A percentile compares a stretch with the other conserved stretches of the same genome.
These are phyloP conservation scores for Tinea semifulvella DNA, from an alignment of 2,888 invertebrate species.

Conservation along the genomic window DNA sequence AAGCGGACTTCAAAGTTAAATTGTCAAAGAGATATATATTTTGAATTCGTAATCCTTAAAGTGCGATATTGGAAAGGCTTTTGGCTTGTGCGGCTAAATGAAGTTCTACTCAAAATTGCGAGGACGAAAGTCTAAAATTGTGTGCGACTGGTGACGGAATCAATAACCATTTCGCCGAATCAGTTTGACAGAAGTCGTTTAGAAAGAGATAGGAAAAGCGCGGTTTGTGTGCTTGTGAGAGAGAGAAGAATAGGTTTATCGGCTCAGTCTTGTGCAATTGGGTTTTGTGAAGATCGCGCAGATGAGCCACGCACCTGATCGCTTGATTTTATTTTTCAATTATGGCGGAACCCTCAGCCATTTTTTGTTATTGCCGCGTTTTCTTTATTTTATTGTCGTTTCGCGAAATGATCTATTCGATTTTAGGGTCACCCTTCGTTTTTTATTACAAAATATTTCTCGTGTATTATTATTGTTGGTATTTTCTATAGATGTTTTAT, in stretches of 20 bases:
- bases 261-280: constrained; percentile 30
- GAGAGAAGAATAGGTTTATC: constrained; percentile 31
- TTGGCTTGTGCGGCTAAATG: constrained; percentile 14
- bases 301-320: constrained; percentile 55
- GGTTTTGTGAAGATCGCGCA: constrained; percentile 40
- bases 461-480: too few species aligned
- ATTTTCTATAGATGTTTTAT: too few species aligned
- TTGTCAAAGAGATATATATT: constrained; percentile 12
- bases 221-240: constrained; percentile 28
- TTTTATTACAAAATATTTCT: neutral
- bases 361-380: constrained; percentile 8
- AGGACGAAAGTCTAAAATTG: constrained; percentile 30
- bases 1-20: constrained; percentile 11
- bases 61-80: neutral
- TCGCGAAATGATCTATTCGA: neutral
- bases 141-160: constrained; percentile 32
- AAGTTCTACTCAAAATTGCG: constrained; percentile 26
- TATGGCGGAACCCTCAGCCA: constrained; percentile 23
- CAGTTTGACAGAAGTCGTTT: constrained; percentile 52
- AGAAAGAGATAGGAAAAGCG: constrained; percentile 31
- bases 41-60: constrained; percentile 4
- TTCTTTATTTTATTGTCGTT: constrained; percentile 13
- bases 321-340: constrained; percentile 57
- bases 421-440: neutral
- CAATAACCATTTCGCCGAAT: constrained; percentile 59